Evolutionary conservation across 2,888 invertebrate species (phyloP).

Genomic region (Phragmatobia fuliginosa): DNA sequence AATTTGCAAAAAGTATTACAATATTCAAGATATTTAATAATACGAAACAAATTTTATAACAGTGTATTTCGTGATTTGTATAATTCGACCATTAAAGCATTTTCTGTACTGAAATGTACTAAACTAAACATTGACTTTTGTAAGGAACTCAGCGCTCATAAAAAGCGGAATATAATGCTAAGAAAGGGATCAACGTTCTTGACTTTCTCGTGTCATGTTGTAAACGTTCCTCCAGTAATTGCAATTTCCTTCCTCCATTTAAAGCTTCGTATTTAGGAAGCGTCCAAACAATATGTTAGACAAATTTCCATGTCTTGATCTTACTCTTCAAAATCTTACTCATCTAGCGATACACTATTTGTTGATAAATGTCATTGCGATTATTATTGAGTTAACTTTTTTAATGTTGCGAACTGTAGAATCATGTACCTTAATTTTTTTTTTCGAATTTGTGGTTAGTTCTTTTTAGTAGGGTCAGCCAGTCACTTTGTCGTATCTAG

Average conservation of each 20-base stretch:
- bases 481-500: too few species aligned
- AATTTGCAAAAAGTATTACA: not conserved
- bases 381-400: too few species aligned
- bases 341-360: too few species aligned
- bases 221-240: conserved; percentile 29
- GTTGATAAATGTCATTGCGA: too few species aligned
- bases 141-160: not conserved
- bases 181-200: not conserved
- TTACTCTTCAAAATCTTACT: too few species aligned
- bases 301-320: too few species aligned
- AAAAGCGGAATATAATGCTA: not conserved
- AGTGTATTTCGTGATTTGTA: not conserved
- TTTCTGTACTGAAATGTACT: not conserved
- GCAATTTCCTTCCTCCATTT: conserved; percentile 32
- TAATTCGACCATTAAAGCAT: not conserved
- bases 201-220: conserved; percentile 35
- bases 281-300: too few species aligned
- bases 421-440: too few species aligned
- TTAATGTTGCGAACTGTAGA: too few species aligned
- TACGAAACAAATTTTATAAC: not conserved
- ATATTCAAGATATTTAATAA: not conserved
- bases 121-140: conserved; percentile 9
- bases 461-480: too few species aligned
- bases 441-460: too few species aligned
- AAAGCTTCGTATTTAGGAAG: conserved; percentile 15